These are phyloP conservation scores for Psilopsiagon aurifrons DNA, from an alignment of 2,113 vertebrate genomes.

Conservation along the genomic window DNA sequence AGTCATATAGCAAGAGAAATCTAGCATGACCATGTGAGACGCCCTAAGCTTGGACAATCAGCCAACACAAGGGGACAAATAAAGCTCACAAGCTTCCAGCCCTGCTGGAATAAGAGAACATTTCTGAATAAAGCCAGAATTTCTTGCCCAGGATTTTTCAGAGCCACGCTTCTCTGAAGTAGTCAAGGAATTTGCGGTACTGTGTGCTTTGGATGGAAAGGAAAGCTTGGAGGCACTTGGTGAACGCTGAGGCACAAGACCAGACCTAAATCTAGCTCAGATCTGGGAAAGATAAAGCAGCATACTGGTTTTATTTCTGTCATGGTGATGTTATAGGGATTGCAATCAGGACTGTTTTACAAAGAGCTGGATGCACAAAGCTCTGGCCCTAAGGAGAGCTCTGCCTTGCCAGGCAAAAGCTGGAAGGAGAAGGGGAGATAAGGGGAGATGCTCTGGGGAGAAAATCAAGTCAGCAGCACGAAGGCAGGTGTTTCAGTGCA, in stretches of 20 bases:
- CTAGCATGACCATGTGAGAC: neutral
- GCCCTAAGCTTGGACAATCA: neutral
- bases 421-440: neutral
- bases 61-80: neutral
- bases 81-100: neutral
- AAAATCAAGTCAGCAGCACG: neutral
- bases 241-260: neutral
- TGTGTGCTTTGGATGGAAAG: neutral
- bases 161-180: neutral
- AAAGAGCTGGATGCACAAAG: neutral
- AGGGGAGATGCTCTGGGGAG: neutral
- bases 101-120: neutral
- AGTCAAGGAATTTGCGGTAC: neutral
- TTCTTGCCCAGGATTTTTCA: neutral
- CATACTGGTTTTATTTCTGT: neutral
- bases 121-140: neutral
- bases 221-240: neutral
- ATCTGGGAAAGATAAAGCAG: neutral
- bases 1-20: neutral
- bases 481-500: neutral
- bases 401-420: neutral
- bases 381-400: neutral
- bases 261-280: neutral
- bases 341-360: neutral
- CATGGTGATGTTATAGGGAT: rapidly evolving